Conservation (phyloP, 2,113 vertebrate genomes). For the Bathybates hornii region DNA sequence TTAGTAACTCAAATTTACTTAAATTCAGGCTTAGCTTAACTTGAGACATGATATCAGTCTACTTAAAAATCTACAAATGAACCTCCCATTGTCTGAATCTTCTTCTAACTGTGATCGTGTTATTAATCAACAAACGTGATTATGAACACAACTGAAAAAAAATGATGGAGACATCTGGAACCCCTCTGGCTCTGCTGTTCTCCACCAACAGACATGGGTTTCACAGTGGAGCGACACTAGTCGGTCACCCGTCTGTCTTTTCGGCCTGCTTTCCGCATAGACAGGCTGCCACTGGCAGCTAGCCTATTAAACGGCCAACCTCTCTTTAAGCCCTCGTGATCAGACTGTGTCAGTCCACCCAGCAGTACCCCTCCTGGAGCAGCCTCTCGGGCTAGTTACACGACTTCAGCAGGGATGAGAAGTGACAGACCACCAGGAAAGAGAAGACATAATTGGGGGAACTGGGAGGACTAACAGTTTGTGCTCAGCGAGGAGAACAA, state of each 20-base stretch:
- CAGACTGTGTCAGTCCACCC: slow-evolving; percentile 26
- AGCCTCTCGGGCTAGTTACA: neutral
- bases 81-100: neutral
- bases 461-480: neutral
- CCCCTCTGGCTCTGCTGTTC: neutral
- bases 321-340: slow-evolving; percentile 30
- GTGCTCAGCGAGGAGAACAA: neutral
- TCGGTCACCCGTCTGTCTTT: neutral
- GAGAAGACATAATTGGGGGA: slow-evolving; percentile 19
- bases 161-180: neutral
- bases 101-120: neutral
- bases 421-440: slow-evolving; percentile 27
- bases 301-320: slow-evolving; percentile 39
- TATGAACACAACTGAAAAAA: neutral
- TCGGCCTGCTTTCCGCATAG: neutral
- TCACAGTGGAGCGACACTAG: neutral
- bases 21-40: neutral
- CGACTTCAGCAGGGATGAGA: slow-evolving; percentile 21
- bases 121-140: neutral
- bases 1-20: neutral
- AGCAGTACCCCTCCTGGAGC: neutral
- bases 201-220: neutral
- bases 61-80: neutral
- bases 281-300: slow-evolving; percentile 5
- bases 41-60: neutral